These are phyloP conservation scores for silkworm (Bombyx mori) DNA, from an alignment of 1,140 invertebrate species.

Conservation along the genomic window DNA sequence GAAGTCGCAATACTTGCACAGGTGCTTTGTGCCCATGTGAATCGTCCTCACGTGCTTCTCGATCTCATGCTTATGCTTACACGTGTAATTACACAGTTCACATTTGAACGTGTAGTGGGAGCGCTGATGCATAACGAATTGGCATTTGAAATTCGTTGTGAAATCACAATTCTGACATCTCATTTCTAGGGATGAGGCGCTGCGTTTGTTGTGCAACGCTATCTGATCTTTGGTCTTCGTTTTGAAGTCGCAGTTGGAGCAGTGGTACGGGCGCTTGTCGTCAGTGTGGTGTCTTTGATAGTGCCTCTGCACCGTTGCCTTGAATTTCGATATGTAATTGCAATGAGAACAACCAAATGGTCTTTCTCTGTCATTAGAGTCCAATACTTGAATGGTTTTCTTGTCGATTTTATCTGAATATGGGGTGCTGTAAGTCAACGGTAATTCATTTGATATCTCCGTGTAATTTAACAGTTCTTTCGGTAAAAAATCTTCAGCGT, in stretches of 20 bases:
- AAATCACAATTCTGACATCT: constrained; percentile 27
- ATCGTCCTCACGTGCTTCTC: constrained; percentile 28
- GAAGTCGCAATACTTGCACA: constrained; percentile 44
- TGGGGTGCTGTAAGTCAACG: constrained; percentile 9
- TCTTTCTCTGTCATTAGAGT: constrained; percentile 28
- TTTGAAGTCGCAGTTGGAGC: constrained; percentile 42
- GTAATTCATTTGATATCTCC: constrained; percentile 31
- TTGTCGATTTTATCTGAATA: too few species aligned
- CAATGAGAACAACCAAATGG: constrained; percentile 41
- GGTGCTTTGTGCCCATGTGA: constrained; percentile 32
- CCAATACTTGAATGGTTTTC: constrained; percentile 29
- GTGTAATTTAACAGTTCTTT: background rate
- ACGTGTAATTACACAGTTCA: constrained; percentile 31
- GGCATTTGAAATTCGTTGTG: constrained; percentile 36
- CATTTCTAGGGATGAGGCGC: constrained; percentile 19
- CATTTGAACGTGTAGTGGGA: constrained; percentile 36
- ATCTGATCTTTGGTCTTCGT: constrained; percentile 54
- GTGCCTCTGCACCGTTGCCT: constrained; percentile 47
- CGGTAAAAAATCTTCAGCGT: background rate
- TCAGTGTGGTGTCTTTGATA: constrained; percentile 45
- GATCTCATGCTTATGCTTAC: constrained; percentile 40
- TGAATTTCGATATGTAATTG: constrained; percentile 37
- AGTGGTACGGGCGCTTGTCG: constrained; percentile 38
- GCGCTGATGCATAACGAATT: constrained; percentile 38
- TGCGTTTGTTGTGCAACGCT: constrained; percentile 41